Evolutionary conservation across 2,113 vertebrate genomes (phyloP), one percentile per base, ranked within the genome.

Genomic region (Xiphophorus maculatus): DNA sequence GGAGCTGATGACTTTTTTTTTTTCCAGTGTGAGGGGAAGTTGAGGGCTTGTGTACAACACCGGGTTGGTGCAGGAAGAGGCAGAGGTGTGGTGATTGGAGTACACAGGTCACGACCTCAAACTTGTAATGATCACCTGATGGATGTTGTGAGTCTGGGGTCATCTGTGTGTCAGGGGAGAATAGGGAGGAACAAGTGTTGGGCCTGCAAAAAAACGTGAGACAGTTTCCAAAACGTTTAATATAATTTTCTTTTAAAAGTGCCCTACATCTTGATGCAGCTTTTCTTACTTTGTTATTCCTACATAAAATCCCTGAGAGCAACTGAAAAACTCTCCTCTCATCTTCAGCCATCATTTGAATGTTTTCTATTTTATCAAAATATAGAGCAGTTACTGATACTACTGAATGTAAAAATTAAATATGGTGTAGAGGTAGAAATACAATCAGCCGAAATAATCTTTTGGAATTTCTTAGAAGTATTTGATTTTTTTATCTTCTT

Each of bases 101-200:
- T 86, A 88, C 77, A 66, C 28, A 69, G 93, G 91, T 94, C 84
- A 42, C 40, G 87, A 92, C 92, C 91, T 78, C 79, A 69, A 77
- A 66, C 89, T 89, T 91, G 87, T 93, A 92, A 93, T 90, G 92
- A 93, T 89, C 89, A 93, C 76, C 91, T 91, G 92, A 93, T 94
- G 81, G 87, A 94, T 94, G 92, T 83, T 54, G 85, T 35, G 74
- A 75, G 68, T 71, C 80, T 60, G 89, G 92, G 89, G 92, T 93
- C 92, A 91, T 85, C 81, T 68, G 78, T 60, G 87, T 89, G 91
- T 93, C 88, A 87, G 76, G 65, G 64, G 28, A 80, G 69, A 30
- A 69, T 42, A 25, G 61, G 40, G 63, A 54, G 66, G 72, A 83
- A 17, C 63, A 35, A 76, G 62, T 4, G n/a, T 42, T 6, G 35